phyloP scores from a whole-genome alignment of 2,888 invertebrate genomes.

The Lymantria monacha region DNA sequence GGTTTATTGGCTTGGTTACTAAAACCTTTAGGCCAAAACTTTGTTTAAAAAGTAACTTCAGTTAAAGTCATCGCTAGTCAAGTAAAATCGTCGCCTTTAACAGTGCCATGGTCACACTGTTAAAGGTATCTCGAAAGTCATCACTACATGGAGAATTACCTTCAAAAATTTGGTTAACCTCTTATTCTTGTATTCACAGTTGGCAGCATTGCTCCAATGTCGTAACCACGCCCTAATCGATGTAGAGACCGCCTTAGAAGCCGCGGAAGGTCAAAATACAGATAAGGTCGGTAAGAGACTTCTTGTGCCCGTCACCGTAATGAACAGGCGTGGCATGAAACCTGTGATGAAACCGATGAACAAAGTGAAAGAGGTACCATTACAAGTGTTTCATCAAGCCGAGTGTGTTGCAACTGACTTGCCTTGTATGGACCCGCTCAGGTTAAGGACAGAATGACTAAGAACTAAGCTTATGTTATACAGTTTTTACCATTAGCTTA shows the following conservation, averaged over 20 bases:
- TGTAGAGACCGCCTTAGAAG: constrained; percentile 78
- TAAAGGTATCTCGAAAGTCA: no score
- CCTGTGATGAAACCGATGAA: constrained; percentile 31
- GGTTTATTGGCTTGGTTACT: no score
- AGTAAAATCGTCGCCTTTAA: no score
- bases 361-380: constrained; percentile 65
- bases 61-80: no score
- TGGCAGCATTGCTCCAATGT: constrained; percentile 68
- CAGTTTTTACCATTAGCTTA: constrained; percentile 62
- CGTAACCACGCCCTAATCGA: constrained; percentile 72
- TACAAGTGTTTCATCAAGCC: constrained; percentile 67
- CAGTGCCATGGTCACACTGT: no score
- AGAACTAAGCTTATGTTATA: constrained; percentile 56
- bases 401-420: constrained; percentile 61
- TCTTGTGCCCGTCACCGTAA: constrained; percentile 55
- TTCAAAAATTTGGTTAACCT: no score
- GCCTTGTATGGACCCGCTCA: constrained; percentile 64
- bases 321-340: constrained; percentile 22
- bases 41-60: no score
- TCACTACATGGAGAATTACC: no score
- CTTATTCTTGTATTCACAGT: constrained; percentile 34
- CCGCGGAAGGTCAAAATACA: constrained; percentile 63
- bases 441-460: constrained; percentile 72
- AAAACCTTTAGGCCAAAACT: no score
- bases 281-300: constrained; percentile 50